phyloP scores from a whole-genome alignment of 2,888 invertebrate genomes.

The Torymus tubicola region DNA sequence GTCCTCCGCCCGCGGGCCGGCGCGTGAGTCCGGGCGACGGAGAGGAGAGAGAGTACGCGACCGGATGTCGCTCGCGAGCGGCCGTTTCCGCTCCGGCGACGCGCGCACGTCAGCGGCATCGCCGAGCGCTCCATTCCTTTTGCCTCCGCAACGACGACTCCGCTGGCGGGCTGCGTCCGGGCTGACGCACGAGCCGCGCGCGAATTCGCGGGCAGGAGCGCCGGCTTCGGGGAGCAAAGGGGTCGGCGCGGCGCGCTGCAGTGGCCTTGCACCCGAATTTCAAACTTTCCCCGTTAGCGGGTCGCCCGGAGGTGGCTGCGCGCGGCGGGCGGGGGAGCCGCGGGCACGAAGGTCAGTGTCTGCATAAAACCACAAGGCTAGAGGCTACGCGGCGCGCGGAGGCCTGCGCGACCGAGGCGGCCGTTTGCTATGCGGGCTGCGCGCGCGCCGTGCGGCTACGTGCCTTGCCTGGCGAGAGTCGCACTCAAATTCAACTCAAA shows the following conservation, averaged over 20 bases:
- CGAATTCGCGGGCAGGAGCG: no score
- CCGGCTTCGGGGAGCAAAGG: background rate
- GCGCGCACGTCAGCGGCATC: background rate
- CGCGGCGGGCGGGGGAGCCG: constrained; percentile 45
- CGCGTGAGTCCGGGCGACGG: background rate
- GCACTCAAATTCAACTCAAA: constrained; percentile 71
- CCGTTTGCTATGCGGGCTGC: constrained; percentile 75
- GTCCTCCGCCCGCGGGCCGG: background rate
- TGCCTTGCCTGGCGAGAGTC: constrained; percentile 74
- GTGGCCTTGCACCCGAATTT: constrained; percentile 76
- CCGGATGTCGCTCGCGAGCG: constrained; percentile 27
- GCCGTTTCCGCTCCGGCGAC: constrained; percentile 16
- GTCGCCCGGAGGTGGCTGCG: no score
- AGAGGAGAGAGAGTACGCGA: background rate
- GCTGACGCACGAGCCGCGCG: constrained; percentile 11
- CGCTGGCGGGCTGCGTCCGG: background rate
- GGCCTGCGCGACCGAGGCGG: constrained; percentile 49
- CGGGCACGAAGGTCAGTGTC: constrained; percentile 75
- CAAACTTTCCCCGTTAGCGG: constrained; percentile 72
- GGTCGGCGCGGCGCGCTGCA: constrained; percentile 35
- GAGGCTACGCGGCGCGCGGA: constrained; percentile 65
- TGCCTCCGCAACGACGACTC: constrained; percentile 19
- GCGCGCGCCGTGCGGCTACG: constrained; percentile 73
- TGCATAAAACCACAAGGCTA: constrained; percentile 74
- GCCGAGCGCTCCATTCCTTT: background rate